A percentile compares a stretch with the other conserved stretches of the same genome.
phyloP scores from a whole-genome alignment of 2,797 vertebrate species.

The Argentina silus region DNA sequence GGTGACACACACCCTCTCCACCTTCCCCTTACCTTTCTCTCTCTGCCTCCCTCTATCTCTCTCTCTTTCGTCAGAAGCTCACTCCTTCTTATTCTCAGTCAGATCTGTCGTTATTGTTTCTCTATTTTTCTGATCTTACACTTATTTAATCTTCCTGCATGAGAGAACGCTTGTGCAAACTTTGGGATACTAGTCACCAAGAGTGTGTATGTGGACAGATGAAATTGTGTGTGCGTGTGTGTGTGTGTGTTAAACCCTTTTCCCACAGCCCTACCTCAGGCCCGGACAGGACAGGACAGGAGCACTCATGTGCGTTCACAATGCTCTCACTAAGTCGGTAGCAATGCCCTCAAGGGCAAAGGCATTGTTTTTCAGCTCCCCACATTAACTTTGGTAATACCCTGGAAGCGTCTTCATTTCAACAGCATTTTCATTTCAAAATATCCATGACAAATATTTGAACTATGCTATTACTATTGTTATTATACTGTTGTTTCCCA shows the following conservation, averaged over 20 bases:
- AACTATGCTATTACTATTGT: constrained; percentile 44
- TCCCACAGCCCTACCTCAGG: constrained; percentile 24
- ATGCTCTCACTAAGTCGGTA: constrained; percentile 47
- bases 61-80: not conserved
- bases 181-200: not conserved
- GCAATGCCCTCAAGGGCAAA: constrained; percentile 46
- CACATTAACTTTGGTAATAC: constrained; percentile 41
- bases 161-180: not conserved
- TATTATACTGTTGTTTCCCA: constrained; percentile 57
- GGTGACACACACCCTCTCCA: constrained; percentile 72
- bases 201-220: not conserved
- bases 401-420: constrained; percentile 27
- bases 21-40: not conserved
- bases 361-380: constrained; percentile 21
- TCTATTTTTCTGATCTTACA: too few relatives aligned
- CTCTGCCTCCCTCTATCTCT: not conserved
- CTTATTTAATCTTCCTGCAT: too few relatives aligned
- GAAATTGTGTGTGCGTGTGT: too few relatives aligned
- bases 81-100: not conserved
- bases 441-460: constrained; percentile 41
- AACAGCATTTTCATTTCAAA: constrained; percentile 5
- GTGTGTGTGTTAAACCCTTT: not conserved
- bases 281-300: constrained; percentile 29
- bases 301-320: constrained; percentile 44
- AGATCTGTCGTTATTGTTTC: too few relatives aligned